Evolutionary conservation across 2,888 invertebrate species (phyloP), one percentile per base, ranked within the genome.

Genomic region (Ellobium chinense): DNA sequence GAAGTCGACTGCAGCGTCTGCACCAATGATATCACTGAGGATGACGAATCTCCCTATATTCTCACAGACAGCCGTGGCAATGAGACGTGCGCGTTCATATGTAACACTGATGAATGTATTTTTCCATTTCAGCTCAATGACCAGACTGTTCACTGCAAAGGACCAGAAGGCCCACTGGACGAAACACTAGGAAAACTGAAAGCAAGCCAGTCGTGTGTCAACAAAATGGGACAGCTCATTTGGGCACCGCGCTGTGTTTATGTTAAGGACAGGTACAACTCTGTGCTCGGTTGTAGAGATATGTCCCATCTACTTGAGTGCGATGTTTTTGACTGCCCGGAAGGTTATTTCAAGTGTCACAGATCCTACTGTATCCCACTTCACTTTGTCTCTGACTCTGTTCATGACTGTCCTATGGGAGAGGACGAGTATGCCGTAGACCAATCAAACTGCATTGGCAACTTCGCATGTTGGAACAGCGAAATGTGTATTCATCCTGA

Each of bases 251-350:
- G 34, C 1, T 75, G 75, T 29, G 65, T 75, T 5, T 65, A 65
- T 37, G n/a, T 65, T n/a, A 75, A 36, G 65, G 73, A 73, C 27
- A 9, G 60, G 1, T 73, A 73, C 37, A 46, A 31, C 2, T 12
- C 34, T 12, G 24, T 75, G n/a, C 14, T 65, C 2, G 75, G 75
- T 21, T 75, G 75, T 31, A n/a, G n/a, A 2, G 65, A 63, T 24
- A 46, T 63, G 58, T 46, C 46, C 1, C 75, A 92, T 94, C 92
- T 96, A n/a, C 36, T 12, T 7, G 29, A 79, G n/a, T 82, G 82
- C 29, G 68, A 73, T n/a, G 62, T 58, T 12, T 68, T 70, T 27
- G 1, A 2, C 27, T 81, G 81, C 46, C 54, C 68, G 3, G 78
- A 29, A n/a, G 65, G 75, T 27, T 75, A 65, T n/a, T 0, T 31